A percentile compares a stretch with the other conserved stretches of the same genome.
These are phyloP conservation scores for Takifugu flavidus DNA, from an alignment of 2,113 vertebrate genomes.

Conservation along the genomic window DNA sequence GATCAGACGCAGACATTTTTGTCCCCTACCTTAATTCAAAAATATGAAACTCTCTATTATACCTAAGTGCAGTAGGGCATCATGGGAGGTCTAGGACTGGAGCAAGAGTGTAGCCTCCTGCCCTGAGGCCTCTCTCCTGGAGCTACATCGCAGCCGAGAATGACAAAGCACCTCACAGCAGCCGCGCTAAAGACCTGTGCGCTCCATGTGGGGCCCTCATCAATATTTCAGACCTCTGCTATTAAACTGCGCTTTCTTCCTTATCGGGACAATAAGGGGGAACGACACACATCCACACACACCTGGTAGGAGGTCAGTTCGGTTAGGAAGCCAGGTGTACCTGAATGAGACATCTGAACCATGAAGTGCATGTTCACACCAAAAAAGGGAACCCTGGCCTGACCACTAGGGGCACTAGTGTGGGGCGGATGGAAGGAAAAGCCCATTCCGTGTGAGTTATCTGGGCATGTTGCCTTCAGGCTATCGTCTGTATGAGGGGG, in stretches of 20 bases:
- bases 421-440: too few relatives aligned
- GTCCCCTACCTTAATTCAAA: background rate
- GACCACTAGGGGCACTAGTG: too few relatives aligned
- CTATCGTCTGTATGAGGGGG: too few relatives aligned
- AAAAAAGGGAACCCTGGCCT: too few relatives aligned
- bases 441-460: too few relatives aligned
- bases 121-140: constrained; percentile 35
- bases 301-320: constrained; percentile 29
- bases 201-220: constrained; percentile 49
- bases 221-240: constrained; percentile 59
- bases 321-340: constrained; percentile 20
- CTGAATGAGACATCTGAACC: constrained; percentile 12
- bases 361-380: too few relatives aligned
- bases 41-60: background rate
- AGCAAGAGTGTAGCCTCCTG: constrained; percentile 26
- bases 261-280: constrained; percentile 37
- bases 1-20: too few relatives aligned
- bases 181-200: constrained; percentile 31
- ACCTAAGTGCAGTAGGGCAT: constrained; percentile 19
- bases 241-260: constrained; percentile 56
- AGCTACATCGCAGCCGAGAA: constrained; percentile 50
- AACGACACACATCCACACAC: constrained; percentile 28
- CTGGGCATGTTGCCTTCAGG: too few relatives aligned
- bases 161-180: constrained; percentile 51
- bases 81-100: constrained; percentile 50